These are phyloP conservation scores for Patagioenas fasciata DNA, from an alignment of 2,113 vertebrate species.

Conservation along the genomic window DNA sequence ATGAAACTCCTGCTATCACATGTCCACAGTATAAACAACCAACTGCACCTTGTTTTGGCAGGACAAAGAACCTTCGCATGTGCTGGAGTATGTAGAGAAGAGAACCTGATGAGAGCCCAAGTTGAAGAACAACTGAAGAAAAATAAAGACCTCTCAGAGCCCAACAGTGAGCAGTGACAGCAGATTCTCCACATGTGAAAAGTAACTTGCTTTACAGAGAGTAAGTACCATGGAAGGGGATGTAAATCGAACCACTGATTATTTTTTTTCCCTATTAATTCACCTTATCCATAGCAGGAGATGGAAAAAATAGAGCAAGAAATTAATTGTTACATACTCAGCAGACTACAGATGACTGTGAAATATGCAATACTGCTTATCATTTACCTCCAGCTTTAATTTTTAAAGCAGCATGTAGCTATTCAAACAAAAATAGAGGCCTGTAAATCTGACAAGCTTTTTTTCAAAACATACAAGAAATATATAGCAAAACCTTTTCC, in stretches of 20 bases:
- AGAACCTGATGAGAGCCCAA: background rate
- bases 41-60: background rate
- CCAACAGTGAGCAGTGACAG: background rate
- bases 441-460: background rate
- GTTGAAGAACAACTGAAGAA: background rate
- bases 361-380: background rate
- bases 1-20: background rate
- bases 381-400: background rate
- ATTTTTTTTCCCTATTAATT: background rate
- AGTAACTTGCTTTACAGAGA: background rate
- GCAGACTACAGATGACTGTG: background rate
- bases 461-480: background rate
- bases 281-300: background rate
- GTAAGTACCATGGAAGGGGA: background rate
- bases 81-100: rapidly evolving
- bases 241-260: background rate
- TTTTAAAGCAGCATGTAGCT: background rate
- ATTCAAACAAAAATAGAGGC: background rate
- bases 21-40: background rate
- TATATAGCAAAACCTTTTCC: background rate
- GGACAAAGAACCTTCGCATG: background rate
- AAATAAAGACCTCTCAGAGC: background rate
- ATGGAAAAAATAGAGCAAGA: background rate
- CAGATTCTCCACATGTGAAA: background rate
- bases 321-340: background rate